A percentile compares a stretch with the other conserved stretches of the same genome.
phyloP scores from a whole-genome alignment of 1,140 invertebrate species.

The Probaryconus sp. region DNA sequence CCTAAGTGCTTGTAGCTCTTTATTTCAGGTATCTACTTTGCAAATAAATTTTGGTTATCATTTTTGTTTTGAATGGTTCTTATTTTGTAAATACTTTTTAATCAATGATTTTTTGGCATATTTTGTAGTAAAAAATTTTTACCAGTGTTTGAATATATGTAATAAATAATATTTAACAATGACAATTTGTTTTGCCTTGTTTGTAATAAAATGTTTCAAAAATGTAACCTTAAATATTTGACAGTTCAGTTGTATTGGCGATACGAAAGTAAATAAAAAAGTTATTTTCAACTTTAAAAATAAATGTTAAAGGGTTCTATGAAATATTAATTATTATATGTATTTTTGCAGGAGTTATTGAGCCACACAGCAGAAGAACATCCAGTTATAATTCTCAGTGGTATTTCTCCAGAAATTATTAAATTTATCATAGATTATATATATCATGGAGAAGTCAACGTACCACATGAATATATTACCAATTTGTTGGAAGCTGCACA shows the following conservation, averaged over 20 bases:
- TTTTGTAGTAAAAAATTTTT: too few relatives aligned
- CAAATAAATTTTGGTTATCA: conserved; percentile 16
- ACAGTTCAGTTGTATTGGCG: too few relatives aligned
- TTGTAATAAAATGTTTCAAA: too few relatives aligned
- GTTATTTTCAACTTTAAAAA: too few relatives aligned
- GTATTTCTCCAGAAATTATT: conserved; percentile 77
- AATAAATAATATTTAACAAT: too few relatives aligned
- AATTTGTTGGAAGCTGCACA: conserved; percentile 78
- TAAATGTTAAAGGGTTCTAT: not conserved
- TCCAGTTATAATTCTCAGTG: conserved; percentile 79
- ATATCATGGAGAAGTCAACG: conserved; percentile 80
- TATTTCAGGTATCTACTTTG: conserved; percentile 77
- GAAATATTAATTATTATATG: not conserved
- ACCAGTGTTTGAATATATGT: too few relatives aligned
- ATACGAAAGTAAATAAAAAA: not conserved
- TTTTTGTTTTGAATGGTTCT: not conserved
- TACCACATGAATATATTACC: conserved; percentile 76
- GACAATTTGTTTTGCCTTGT: too few relatives aligned
- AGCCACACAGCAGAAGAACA: conserved; percentile 75
- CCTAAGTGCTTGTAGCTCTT: conserved; percentile 80
- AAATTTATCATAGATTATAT: conserved; percentile 80
- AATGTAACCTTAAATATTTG: too few relatives aligned
- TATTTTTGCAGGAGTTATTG: conserved; percentile 73
- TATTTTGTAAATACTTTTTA: conserved; percentile 10
- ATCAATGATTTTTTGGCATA: conserved; percentile 4